Base-by-base conservation (phyloP, 2,888 invertebrate species). In the Germaria angustata region DNA sequence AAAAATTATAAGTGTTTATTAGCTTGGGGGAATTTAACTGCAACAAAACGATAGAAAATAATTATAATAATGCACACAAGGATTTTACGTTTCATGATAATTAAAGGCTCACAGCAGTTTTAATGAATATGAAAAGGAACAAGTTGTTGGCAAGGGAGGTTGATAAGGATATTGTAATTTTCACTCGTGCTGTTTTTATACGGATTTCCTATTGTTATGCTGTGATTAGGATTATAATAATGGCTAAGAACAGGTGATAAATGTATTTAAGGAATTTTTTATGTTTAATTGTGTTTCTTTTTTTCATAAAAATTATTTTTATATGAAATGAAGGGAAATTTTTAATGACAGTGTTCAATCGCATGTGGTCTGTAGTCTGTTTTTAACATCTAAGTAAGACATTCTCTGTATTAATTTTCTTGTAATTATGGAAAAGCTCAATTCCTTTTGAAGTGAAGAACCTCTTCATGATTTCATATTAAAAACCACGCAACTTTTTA, bases 181-280 rank as follows among this genome's bases (percentile, higher is more conserved):
- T 17, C 15, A 49, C 32, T 44, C 4, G 22, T 61, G 28, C 6
- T 36, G 20, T 6, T 69, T 44, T 63, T 41, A 0, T 17, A 2
- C 20, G 68, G 59, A 65, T 57, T 46, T 78, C 63, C 78, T 49
- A 24, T 79, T 79, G 78, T 79, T 72, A 39, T 57, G 13, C 39
- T 20, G 32, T 41, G 65, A 69, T 63, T 61, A 61, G 24, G 39
- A 57, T 49, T 66, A 41, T 34, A 28, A 11, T 72, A 72, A 78
- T 69, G 63, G 36, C 28, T 39, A 20, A 41, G 22, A n/a, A 28
- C 28, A 9, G 20, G 20, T 28, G 34, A 9, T 44, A 44, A 44
- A n/a, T n/a, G n/a, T n/a, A n/a, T n/a, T n/a, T n/a, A n/a, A n/a
- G n/a, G n/a, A n/a, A n/a, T n/a, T n/a, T n/a, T n/a, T n/a, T n/a